phyloP scores from a whole-genome alignment of 2,797 vertebrate genomes.

The Fistularia tabacaria region DNA sequence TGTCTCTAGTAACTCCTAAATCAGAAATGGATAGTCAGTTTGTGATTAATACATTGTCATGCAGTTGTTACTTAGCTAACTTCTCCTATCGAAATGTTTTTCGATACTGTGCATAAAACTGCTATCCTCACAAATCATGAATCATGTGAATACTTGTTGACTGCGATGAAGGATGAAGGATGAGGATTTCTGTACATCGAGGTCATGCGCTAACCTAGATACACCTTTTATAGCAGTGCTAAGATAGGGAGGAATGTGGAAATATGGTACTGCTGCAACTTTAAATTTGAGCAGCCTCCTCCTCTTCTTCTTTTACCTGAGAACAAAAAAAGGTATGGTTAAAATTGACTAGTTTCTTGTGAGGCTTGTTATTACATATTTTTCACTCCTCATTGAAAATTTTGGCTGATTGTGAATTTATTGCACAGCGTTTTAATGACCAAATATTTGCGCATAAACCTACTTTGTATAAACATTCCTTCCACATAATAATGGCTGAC shows the following conservation, averaged over 20 bases:
- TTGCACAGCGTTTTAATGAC: no score
- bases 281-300: slow-evolving; percentile 54
- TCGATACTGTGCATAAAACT: no score
- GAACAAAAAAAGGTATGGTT: neutral
- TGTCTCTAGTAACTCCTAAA: slow-evolving; percentile 1
- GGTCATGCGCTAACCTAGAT: slow-evolving; percentile 7
- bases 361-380: neutral
- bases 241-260: slow-evolving; percentile 36
- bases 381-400: neutral
- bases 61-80: no score
- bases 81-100: no score
- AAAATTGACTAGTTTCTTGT: neutral
- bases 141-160: no score
- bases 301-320: slow-evolving; percentile 75
- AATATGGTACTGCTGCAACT: slow-evolving; percentile 13
- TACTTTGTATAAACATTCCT: no score
- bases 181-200: slow-evolving; percentile 11
- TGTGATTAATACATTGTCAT: neutral
- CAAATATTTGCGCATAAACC: no score
- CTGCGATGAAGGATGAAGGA: slow-evolving; percentile 2
- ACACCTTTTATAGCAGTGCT: slow-evolving; percentile 15
- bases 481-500: no score
- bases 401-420: neutral
- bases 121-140: no score
- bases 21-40: neutral